Conservation (phyloP, 2,113 vertebrate genomes). For the Salvelinus alpinus region DNA sequence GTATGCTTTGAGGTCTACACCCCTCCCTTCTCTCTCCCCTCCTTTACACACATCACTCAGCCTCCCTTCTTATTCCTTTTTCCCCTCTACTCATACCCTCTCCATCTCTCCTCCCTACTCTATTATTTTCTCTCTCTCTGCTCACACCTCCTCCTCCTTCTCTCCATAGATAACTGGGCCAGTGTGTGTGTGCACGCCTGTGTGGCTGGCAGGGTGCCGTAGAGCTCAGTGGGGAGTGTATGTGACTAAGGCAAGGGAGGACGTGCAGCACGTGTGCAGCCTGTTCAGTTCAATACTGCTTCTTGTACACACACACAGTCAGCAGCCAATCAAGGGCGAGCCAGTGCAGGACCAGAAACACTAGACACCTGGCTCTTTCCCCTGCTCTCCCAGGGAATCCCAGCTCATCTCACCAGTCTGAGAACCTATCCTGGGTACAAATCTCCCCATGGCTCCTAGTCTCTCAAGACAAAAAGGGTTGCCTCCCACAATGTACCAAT, state of each 20-base stretch:
- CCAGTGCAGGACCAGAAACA: background rate
- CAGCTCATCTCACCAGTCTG: no score
- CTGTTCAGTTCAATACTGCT: slow-evolving; percentile 41
- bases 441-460: no score
- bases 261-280: slow-evolving; percentile 61
- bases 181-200: slow-evolving; percentile 59
- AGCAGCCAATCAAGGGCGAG: background rate
- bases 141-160: slow-evolving; percentile 11
- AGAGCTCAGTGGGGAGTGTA: slow-evolving; percentile 61
- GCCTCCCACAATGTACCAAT: no score
- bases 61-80: slow-evolving; percentile 8
- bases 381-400: no score
- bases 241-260: slow-evolving; percentile 45
- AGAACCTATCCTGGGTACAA: no score
- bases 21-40: background rate
- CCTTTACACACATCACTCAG: background rate
- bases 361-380: no score
- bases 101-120: slow-evolving; percentile 20
- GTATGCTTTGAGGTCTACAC: background rate
- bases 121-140: slow-evolving; percentile 25
- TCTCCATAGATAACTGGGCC: slow-evolving; percentile 48
- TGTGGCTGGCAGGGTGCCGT: slow-evolving; percentile 65
- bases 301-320: background rate
- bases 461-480: no score
- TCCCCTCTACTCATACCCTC: background rate